Evolutionary conservation across 2,888 invertebrate genomes (phyloP), one percentile per base, ranked within the genome.

Genomic region (Lamellibrachia satsuma): DNA sequence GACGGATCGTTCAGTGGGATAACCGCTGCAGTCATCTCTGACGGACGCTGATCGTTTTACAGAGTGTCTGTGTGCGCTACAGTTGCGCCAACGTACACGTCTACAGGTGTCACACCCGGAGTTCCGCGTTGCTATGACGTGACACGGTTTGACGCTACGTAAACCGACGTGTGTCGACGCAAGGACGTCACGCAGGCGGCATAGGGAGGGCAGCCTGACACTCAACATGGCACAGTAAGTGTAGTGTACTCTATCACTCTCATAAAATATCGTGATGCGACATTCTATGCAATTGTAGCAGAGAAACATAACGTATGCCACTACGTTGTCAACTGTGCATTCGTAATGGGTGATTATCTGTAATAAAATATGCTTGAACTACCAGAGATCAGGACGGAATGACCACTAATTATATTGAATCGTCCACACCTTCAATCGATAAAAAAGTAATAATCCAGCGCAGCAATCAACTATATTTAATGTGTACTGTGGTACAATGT

Each of bases 171-270:
- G 75, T 75, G 75, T 55, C 55, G 55, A 55, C 55, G 55, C 9
- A 55, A 9, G 55, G 22, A 75, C 22, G 22, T 75, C 15, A 75
- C n/a, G 75, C 75, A 15, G 75, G 6, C 75, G 22, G n/a, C 15
- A 6, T 75, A 75, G 75, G 22, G 22, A 75, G 75, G 22, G 11
- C 60, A 15, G 15, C 22, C 75, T 11, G 75, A 75, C 75, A 6
- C 15, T 75, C 75, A 75, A 75, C 75, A 75, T 75, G 75, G 75
- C 75, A 75, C 75, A 75, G 75, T 75, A 75, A 75, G 75, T 75
- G 22, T 22, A 75, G 4, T 22, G 6, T 15, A 39, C 15, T 75
- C 15, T 6, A 4, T 22, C 75, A 22, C 15, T 75, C 22, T 75
- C 22, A 15, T 75, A 75, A 15, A n/a, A 75, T 75, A 15, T 75